phyloP scores from a whole-genome alignment of 2,797 vertebrate species.

The Melanotaenia boesemani region DNA sequence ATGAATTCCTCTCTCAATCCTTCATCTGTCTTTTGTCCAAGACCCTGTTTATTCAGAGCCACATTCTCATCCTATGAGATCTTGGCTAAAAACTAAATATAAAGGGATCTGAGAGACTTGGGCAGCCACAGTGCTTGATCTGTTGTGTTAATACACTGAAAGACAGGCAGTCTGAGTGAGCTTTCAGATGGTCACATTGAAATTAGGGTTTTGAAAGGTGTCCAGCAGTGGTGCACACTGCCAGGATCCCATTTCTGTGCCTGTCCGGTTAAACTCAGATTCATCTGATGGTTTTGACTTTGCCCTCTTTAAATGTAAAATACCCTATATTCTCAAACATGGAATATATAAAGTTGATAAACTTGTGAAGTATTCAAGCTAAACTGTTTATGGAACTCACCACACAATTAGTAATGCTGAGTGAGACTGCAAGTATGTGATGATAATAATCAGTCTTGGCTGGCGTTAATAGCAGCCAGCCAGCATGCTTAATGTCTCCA shows the following conservation, averaged over 20 bases:
- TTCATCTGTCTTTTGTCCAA: conserved; percentile 51
- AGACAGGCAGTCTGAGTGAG: conserved; percentile 8
- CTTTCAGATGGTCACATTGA: conserved; percentile 9
- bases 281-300: neutral
- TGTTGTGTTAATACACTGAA: conserved; percentile 25
- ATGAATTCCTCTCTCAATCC: conserved; percentile 59
- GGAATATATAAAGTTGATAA: neutral
- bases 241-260: neutral
- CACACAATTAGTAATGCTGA: neutral
- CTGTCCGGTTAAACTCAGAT: neutral
- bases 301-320: neutral
- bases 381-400: conserved; percentile 9
- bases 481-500: conserved; percentile 50
- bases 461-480: conserved; percentile 61
- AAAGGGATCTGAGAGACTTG: conserved; percentile 25
- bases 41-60: conserved; percentile 56
- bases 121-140: neutral
- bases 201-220: conserved; percentile 9
- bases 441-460: conserved; percentile 59
- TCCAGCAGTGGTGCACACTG: neutral
- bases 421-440: conserved; percentile 27
- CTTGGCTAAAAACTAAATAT: conserved; percentile 46
- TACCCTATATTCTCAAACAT: neutral
- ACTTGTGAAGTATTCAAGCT: neutral
- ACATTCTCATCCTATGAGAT: conserved; percentile 47